Evolutionary conservation across 1,140 invertebrate genomes (phyloP).

Genomic region (Ridgeia piscesae): DNA sequence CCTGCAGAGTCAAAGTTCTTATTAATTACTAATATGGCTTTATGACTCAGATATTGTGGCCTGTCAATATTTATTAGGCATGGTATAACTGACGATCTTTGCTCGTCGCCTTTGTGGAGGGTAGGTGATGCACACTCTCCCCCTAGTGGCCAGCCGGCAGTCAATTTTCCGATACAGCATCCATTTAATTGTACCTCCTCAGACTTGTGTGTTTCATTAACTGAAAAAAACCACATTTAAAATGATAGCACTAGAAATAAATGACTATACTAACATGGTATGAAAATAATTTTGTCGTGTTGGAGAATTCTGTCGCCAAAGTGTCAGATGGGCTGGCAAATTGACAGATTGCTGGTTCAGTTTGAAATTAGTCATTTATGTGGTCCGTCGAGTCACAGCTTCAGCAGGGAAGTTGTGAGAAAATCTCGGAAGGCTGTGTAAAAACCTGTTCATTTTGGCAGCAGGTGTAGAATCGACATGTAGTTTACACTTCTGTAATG

Average conservation of each 20-base stretch:
- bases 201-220: background rate
- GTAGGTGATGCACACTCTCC: background rate
- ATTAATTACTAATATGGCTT: conserved; percentile 1
- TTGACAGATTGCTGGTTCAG: background rate
- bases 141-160: background rate
- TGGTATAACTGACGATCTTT: background rate
- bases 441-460: background rate
- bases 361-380: background rate
- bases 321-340: background rate
- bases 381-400: background rate
- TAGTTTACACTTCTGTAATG: background rate
- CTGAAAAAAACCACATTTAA: background rate
- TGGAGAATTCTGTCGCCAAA: background rate
- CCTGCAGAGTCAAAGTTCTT: background rate
- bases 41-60: background rate
- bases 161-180: background rate
- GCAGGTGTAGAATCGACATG: background rate
- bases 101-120: background rate
- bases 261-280: background rate
- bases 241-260: background rate
- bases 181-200: background rate
- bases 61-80: background rate
- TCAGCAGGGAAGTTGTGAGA: background rate
- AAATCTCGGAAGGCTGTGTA: background rate
- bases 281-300: background rate